A percentile compares a stretch with the other conserved stretches of the same genome.
Conservation (phyloP, 2,113 vertebrate species). For the Acrocephalus arundinaceus region DNA sequence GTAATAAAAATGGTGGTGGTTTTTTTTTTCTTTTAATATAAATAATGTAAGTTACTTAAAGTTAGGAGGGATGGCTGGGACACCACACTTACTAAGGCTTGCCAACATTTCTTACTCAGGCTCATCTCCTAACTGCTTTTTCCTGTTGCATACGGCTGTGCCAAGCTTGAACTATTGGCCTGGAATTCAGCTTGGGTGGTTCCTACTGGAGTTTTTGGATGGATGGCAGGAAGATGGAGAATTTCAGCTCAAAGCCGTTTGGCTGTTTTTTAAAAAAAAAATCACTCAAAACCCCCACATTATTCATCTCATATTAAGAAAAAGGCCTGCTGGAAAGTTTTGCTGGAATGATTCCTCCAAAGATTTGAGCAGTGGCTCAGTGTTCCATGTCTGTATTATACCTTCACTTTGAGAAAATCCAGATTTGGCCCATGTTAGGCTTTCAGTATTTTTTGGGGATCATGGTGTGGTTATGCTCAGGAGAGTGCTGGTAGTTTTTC, state of each 20-base stretch:
- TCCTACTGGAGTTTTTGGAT: not conserved
- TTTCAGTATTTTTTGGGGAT: not conserved
- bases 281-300: not conserved
- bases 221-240: not conserved
- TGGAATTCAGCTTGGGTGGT: conserved; percentile 18
- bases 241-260: not conserved
- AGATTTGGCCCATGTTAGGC: not conserved
- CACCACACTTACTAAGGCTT: not conserved
- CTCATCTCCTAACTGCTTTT: not conserved
- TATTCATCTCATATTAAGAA: not conserved
- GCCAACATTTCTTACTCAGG: not conserved
- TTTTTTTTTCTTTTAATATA: not conserved
- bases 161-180: not conserved
- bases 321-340: not conserved
- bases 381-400: not conserved
- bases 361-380: not conserved
- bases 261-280: not conserved
- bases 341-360: not conserved
- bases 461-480: not conserved
- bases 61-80: not conserved
- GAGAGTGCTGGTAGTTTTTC: not conserved
- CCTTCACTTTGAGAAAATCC: not conserved
- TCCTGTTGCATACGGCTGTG: not conserved
- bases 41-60: not conserved
- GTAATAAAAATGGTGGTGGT: not conserved